Conservation (phyloP, 2,888 invertebrate species). For the Lasioglossum pauxillum region DNA sequence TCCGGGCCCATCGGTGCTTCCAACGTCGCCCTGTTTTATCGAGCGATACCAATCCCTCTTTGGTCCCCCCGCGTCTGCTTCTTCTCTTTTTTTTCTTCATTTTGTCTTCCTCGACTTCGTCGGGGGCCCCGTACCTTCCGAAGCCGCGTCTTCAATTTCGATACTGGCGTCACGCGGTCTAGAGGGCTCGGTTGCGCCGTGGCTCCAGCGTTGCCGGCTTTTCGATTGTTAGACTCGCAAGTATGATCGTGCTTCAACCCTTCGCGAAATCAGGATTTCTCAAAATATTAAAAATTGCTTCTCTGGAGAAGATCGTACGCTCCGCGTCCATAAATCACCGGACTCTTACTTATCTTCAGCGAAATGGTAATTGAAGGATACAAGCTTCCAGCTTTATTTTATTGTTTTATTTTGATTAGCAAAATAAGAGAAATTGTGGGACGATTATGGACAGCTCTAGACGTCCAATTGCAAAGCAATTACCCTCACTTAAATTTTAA, state of each 20-base stretch:
- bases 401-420: too few relatives aligned
- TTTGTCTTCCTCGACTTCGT: slow-evolving; percentile 56
- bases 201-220: slow-evolving; percentile 54
- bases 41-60: slow-evolving; percentile 67
- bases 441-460: too few relatives aligned
- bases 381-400: too few relatives aligned
- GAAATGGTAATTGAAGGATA: too few relatives aligned
- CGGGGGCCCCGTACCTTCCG: slow-evolving; percentile 46
- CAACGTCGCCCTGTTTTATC: slow-evolving; percentile 70
- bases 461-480: too few relatives aligned
- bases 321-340: too few relatives aligned
- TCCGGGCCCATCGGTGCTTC: slow-evolving; percentile 53
- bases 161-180: slow-evolving; percentile 79
- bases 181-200: slow-evolving; percentile 46
- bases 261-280: not conserved
- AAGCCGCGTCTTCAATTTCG: slow-evolving; percentile 72
- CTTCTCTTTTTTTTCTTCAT: slow-evolving; percentile 15
- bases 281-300: not conserved
- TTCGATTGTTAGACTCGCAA: slow-evolving; percentile 34
- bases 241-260: not conserved
- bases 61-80: slow-evolving; percentile 45
- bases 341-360: too few relatives aligned
- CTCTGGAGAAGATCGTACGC: not conserved
- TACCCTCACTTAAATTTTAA: too few relatives aligned
- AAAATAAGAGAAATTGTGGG: too few relatives aligned